Evolutionary conservation across 2,888 invertebrate species (phyloP).

Genomic region (Drosophila anceps): DNA sequence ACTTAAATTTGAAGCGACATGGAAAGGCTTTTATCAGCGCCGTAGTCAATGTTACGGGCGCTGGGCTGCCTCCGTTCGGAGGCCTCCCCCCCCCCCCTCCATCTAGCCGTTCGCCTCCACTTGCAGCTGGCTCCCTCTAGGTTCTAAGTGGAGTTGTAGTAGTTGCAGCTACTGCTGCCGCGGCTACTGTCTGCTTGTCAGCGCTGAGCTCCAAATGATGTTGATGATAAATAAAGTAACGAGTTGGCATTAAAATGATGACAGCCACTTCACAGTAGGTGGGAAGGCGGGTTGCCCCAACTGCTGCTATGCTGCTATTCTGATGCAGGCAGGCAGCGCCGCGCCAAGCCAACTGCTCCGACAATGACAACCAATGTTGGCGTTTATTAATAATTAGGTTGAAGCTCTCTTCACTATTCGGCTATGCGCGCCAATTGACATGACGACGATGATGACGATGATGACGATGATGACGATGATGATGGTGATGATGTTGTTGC

Average conservation of each 20-base stretch:
- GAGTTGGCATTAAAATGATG: constrained; percentile 81
- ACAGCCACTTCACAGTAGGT: constrained; percentile 61
- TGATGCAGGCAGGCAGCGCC: background rate
- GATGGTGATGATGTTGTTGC: constrained; percentile 9
- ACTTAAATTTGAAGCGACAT: constrained; percentile 81
- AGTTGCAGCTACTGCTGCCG: constrained; percentile 45
- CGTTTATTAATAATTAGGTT: constrained; percentile 79
- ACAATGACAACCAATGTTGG: constrained; percentile 71
- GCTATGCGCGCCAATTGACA: constrained; percentile 38
- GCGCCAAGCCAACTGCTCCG: constrained; percentile 27
- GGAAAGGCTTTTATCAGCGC: constrained; percentile 80
- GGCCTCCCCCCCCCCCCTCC: background rate
- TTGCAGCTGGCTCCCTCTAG: constrained; percentile 31
- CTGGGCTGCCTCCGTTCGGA: constrained; percentile 42
- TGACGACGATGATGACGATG: constrained; percentile 14
- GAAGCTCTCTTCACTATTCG: constrained; percentile 36
- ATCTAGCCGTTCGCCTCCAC: background rate
- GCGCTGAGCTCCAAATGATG: constrained; percentile 71
- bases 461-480: background rate
- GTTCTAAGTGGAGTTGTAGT: constrained; percentile 58
- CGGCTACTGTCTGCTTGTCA: constrained; percentile 72
- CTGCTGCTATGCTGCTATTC: too few relatives aligned
- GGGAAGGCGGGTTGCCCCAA: constrained; percentile 11
- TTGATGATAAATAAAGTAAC: constrained; percentile 80
- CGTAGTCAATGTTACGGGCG: constrained; percentile 72